These are phyloP conservation scores for Gallinago jamesoni DNA, from an alignment of 2,113 vertebrate species.

Conservation along the genomic window DNA sequence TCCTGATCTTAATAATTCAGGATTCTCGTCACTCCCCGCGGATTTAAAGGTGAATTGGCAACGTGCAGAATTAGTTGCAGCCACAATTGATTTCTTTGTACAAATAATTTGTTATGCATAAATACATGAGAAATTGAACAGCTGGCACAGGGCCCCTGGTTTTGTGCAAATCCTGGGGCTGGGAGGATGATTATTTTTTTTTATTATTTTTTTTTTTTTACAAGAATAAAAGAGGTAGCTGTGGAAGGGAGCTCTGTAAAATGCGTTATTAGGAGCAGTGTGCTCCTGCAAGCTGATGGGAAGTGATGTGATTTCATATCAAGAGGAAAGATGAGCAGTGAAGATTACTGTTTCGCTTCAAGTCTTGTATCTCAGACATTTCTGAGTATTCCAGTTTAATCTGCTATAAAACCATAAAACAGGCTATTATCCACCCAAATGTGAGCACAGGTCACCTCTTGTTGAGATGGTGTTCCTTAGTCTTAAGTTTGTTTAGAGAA, in stretches of 20 bases:
- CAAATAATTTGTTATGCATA: background rate
- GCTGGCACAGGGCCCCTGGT: background rate
- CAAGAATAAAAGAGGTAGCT: background rate
- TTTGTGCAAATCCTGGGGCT: background rate
- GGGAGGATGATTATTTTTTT: background rate
- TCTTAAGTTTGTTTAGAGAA: background rate
- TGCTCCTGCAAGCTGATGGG: background rate
- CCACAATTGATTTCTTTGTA: conserved; percentile 12
- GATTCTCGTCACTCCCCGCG: background rate
- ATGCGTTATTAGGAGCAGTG: background rate
- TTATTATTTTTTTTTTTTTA: background rate
- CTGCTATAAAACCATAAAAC: background rate
- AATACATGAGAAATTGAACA: conserved; percentile 22
- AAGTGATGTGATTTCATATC: background rate
- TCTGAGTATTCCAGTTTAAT: background rate
- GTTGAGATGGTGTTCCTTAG: background rate
- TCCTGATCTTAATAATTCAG: background rate
- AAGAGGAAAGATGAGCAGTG: background rate
- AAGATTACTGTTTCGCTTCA: background rate
- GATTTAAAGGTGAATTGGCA: background rate
- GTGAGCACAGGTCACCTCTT: background rate
- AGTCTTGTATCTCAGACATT: background rate
- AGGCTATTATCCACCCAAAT: background rate
- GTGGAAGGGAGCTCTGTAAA: background rate
- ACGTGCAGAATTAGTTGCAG: background rate